Conservation (phyloP, 30 jellyfish, hydroid and myxozoan species). For the Aurelia sp. region DNA sequence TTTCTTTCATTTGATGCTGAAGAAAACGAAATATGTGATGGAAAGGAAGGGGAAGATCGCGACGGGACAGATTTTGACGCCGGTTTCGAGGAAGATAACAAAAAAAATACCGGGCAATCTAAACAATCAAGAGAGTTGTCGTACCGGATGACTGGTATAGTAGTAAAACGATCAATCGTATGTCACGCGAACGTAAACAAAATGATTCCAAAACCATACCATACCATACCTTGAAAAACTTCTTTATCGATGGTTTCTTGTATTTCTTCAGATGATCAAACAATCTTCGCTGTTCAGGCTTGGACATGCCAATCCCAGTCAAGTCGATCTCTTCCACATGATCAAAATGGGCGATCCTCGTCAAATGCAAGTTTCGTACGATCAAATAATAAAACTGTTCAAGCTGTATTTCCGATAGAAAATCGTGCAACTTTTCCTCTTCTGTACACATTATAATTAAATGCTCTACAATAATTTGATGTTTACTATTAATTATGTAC, state of each 20-base stretch:
- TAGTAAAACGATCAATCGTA: too few relatives aligned
- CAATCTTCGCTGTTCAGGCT: conserved; percentile 92
- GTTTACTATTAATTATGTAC: background rate
- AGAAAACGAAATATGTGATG: too few relatives aligned
- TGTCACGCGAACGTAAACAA: background rate
- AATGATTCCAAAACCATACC: background rate
- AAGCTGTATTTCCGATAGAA: conserved; percentile 82
- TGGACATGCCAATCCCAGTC: conserved; percentile 87
- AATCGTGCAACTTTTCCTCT: conserved; percentile 69
- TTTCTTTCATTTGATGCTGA: too few relatives aligned
- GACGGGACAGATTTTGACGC: too few relatives aligned
- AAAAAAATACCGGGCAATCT: too few relatives aligned
- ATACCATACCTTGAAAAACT: conserved; percentile 47
- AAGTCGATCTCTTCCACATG: conserved; percentile 89
- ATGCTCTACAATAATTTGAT: background rate
- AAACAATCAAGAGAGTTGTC: too few relatives aligned
- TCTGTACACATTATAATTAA: conserved; percentile 54
- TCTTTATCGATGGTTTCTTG: conserved; percentile 52
- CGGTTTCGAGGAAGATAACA: too few relatives aligned
- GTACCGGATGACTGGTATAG: too few relatives aligned
- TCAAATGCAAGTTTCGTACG: conserved; percentile 69
- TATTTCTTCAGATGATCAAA: conserved; percentile 75
- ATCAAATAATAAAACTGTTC: conserved; percentile 74
- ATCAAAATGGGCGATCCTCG: conserved; percentile 85
- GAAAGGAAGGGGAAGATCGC: too few relatives aligned